Percentiles rank a stretch among this genome's conserved stretches.
phyloP scores from a whole-genome alignment of 2,113 vertebrate species.

The Chaenogobius annularis region DNA sequence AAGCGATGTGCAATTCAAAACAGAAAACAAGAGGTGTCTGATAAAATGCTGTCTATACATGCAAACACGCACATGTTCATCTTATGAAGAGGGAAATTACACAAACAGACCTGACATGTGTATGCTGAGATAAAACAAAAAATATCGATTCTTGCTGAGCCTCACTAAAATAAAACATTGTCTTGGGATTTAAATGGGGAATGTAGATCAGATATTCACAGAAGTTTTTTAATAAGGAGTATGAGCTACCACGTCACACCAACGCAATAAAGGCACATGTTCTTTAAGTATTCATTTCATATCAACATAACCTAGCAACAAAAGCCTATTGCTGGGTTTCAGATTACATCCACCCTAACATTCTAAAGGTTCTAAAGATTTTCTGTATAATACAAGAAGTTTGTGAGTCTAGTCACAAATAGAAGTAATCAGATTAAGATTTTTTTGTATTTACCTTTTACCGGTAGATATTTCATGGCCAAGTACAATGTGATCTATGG shows the following conservation, averaged over 20 bases:
- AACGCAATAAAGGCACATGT: not conserved
- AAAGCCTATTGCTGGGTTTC: not conserved
- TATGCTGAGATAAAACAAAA: constrained; percentile 47
- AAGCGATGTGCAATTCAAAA: constrained; percentile 66
- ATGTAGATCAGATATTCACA: not conserved
- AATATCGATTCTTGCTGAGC: constrained; percentile 64
- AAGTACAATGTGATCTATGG: too few species aligned
- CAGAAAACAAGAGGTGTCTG: constrained; percentile 67
- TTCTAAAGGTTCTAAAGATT: too few species aligned
- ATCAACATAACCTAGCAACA: too few species aligned
- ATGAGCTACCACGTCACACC: not conserved
- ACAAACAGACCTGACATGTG: constrained; percentile 47
- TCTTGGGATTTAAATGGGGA: not conserved
- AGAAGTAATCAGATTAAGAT: too few species aligned
- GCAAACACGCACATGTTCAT: constrained; percentile 29
- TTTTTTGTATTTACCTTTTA: too few species aligned
- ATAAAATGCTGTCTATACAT: constrained; percentile 54
- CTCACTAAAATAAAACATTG: constrained; percentile 3
- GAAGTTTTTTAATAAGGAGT: not conserved
- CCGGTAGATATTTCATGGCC: too few species aligned
- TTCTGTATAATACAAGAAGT: too few species aligned
- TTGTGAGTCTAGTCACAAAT: too few species aligned
- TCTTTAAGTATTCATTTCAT: not conserved
- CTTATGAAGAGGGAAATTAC: constrained; percentile 41
- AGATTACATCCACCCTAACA: too few species aligned